Conservation (phyloP, 1,140 invertebrate genomes). For the Psilanteris sp. region DNA sequence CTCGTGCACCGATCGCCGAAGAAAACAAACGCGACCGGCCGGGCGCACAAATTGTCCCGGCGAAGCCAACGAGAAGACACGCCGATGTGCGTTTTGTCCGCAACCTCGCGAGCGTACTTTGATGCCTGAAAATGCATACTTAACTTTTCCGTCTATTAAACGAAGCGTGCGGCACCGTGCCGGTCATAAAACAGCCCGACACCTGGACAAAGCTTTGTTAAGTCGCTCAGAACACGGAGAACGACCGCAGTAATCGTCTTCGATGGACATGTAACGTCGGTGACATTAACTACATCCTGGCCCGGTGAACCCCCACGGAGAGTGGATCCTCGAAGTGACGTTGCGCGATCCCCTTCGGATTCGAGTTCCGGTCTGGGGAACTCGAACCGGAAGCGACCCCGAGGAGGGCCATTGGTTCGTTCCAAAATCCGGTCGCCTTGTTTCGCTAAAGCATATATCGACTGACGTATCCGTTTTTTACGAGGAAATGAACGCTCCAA, state of each 20-base stretch:
- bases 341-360: conserved; percentile 51
- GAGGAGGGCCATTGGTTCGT: conserved; percentile 63
- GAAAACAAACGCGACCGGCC: not conserved
- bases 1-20: not conserved
- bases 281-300: conserved; percentile 73
- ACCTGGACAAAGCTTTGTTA: conserved; percentile 62
- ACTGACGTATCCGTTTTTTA: conserved; percentile 56
- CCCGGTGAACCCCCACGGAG: conserved; percentile 72
- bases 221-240: conserved; percentile 65
- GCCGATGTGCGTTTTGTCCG: conserved; percentile 1
- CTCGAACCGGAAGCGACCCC: conserved; percentile 67
- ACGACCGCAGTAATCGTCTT: conserved; percentile 71
- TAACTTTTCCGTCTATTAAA: conserved; percentile 27
- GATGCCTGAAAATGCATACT: conserved; percentile 11
- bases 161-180: conserved; percentile 12
- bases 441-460: conserved; percentile 44
- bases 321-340: conserved; percentile 70
- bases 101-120: conserved; percentile 15
- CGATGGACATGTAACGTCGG: conserved; percentile 57
- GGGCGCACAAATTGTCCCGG: conserved; percentile 5
- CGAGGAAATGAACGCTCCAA: conserved; percentile 60
- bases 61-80: not conserved
- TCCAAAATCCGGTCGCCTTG: conserved; percentile 59
- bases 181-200: conserved; percentile 36
- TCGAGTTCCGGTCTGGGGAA: conserved; percentile 69